These are phyloP conservation scores for Aporophyla lueneburgensis DNA, from an alignment of 2,888 invertebrate genomes.

Conservation along the genomic window DNA sequence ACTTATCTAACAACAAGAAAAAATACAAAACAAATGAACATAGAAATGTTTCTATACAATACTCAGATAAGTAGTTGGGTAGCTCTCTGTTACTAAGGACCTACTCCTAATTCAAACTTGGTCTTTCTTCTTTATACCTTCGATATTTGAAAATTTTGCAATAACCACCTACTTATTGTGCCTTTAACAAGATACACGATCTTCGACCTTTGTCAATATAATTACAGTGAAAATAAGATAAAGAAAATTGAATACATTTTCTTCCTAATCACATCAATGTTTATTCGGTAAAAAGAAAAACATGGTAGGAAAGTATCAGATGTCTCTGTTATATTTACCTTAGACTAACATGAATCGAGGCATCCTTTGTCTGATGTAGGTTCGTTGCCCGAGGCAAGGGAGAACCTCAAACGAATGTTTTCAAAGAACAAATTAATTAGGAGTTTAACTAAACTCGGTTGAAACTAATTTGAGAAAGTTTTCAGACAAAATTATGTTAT, in stretches of 20 bases:
- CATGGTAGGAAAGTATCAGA: conserved; percentile 15
- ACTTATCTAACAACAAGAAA: neutral
- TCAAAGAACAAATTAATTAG: conserved; percentile 43
- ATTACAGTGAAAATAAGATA: neutral
- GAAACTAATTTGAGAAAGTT: conserved; percentile 19
- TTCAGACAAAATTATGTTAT: neutral
- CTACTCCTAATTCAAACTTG: neutral
- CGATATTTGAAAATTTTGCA: too few species aligned
- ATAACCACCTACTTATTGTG: neutral
- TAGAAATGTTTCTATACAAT: neutral
- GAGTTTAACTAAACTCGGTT: conserved; percentile 27
- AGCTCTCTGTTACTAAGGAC: conserved; percentile 1
- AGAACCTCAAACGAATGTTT: conserved; percentile 31
- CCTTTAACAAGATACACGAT: neutral
- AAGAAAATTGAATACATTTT: conserved; percentile 19
- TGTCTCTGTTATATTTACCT: conserved; percentile 36
- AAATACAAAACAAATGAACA: conserved; percentile 8
- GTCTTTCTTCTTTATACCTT: neutral
- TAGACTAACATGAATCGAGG: neutral
- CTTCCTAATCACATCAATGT: conserved; percentile 16
- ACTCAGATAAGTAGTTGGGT: neutral
- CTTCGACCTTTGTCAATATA: neutral
- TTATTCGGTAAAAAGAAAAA: conserved; percentile 34
- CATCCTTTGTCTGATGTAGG: conserved; percentile 10
- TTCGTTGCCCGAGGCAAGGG: conserved; percentile 16